Evolutionary conservation across 2,888 invertebrate species (phyloP), one percentile per base, ranked within the genome.

Genomic region (Pecten maximus): DNA sequence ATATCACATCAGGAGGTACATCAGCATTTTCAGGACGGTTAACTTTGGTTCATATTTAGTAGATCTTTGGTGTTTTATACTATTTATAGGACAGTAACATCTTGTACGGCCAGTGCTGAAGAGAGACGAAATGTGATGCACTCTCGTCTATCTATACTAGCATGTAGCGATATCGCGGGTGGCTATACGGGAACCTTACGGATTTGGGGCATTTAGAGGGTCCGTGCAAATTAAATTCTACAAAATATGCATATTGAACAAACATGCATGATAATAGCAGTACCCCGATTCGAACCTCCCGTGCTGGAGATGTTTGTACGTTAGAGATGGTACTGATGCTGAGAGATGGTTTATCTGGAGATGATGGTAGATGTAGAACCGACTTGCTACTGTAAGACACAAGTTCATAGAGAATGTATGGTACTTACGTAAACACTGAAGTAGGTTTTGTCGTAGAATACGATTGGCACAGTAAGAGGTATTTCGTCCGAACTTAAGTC

Each of bases 381-480:
- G n/a, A n/a, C 28, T 23, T 40, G 23, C 23, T 40, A 39, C 40
- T 87, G 40, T 40, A 19, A 87, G 40, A 44, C 88, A 54, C 40
- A 39, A 88, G 40, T 40, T 16, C 10, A 90, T 19, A 88, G n/a
- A 40, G 40, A 48, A 15, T 28, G 87, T 15, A 28, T n/a, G n/a
- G 89, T 94, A 98, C 99, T 98, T 97, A 99, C 99, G 97, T 97
- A 99, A 95, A 99, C 97, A 54, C 97, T 97, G 90, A 98, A 97
- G 96, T 98, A 98, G 92, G 97, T 97, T 93, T 98, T 98, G 94
- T 98, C 98, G 96, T 98, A 99, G 97, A 98, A 98, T 89, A 97
- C 97, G 90, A 99, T 97, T 0, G 99, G 98, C 60, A 98, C 98
- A 95, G 97, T 97, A 1, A 98, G 97, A 3, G 96, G 95, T 10